phyloP scores from a whole-genome alignment of 2,888 invertebrate genomes.

The Melanotus villosus region DNA sequence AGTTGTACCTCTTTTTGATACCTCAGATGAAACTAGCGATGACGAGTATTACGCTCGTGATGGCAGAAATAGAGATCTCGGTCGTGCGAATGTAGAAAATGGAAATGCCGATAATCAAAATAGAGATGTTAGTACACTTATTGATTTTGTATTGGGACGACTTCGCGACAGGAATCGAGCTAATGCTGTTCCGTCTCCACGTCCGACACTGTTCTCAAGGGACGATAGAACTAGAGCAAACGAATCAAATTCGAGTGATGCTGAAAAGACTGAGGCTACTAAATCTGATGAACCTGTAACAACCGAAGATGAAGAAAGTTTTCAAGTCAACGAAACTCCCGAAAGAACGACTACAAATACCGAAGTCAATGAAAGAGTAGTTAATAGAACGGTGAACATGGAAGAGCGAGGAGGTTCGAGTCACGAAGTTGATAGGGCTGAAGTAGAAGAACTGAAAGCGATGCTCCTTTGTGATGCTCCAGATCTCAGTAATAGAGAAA shows the following conservation, averaged over 20 bases:
- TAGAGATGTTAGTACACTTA: conserved; percentile 34
- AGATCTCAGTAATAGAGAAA: background rate
- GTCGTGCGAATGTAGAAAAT: conserved; percentile 11
- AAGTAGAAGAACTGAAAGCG: background rate
- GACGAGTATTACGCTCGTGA: conserved; percentile 33
- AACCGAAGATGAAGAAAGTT: background rate
- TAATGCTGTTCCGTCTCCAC: background rate
- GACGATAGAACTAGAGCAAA: no score
- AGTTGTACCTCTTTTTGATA: conserved; percentile 68
- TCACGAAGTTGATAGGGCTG: background rate
- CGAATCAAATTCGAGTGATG: conserved; percentile 6
- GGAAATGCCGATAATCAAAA: conserved; percentile 6
- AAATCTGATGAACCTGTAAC: background rate
- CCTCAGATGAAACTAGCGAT: conserved; percentile 60
- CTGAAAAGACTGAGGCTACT: background rate
- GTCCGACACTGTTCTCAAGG: no score
- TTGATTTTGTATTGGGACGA: conserved; percentile 44
- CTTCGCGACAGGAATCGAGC: conserved; percentile 35
- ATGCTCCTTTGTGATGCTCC: background rate
- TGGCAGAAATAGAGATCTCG: conserved; percentile 10
- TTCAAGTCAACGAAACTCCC: background rate
- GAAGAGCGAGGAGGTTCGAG: background rate
- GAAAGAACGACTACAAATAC: background rate
- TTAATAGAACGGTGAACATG: no score
- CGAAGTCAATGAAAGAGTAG: no score